Base-by-base conservation (phyloP, 2,113 vertebrate genomes). In the Gobio gobio region DNA sequence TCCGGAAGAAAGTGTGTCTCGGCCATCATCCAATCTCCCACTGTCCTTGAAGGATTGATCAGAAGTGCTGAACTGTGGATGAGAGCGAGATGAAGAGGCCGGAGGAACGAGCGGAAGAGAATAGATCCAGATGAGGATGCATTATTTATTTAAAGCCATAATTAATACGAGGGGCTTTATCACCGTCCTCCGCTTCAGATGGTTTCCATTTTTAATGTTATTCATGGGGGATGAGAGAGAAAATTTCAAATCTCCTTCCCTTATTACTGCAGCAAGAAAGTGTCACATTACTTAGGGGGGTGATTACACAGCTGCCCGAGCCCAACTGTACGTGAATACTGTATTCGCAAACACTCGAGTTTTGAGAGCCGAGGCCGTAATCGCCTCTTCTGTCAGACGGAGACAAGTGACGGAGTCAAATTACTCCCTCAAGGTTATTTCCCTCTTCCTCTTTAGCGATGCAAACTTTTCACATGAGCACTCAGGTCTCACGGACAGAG, bases 141-240 rank as follows among this genome's bases (percentile, higher is more conserved):
- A 92, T 91, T 91, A 90, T 92, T 92, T 92, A 91, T 92, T 92
- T 91, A 91, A 91, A 91, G 78, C 89, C 83, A 89, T 90, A 91
- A 92, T 92, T 92, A 92, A 91, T 92, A 91, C 70, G 87, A 89
- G 84, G 87, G 72, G 85, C 87, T 92, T 89, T 78, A 90, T 92
- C 89, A 88, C 83, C 79, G 33, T 90, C 89, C 73, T 84, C 82
- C 73, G 85, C 86, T 89, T 89, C 68, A 82, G 56, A 86, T 78
- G 83, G 83, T 87, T 90, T 92, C 74, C 88, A 92, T 92, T 88
- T 92, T 92, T 92, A 90, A 92, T 92, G 89, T 87, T 90, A 89
- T 92, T 92, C 91, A 90, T 90, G 87, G 86, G 81, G 86, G 85
- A 87, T 80, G 83, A 89, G 78, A 90, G 73, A 87, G 86, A 86